Percentiles rank a stretch among this genome's conserved stretches.
Evolutionary conservation across 2,888 invertebrate species (phyloP).

Genomic region (Hanleya hanleyi): DNA sequence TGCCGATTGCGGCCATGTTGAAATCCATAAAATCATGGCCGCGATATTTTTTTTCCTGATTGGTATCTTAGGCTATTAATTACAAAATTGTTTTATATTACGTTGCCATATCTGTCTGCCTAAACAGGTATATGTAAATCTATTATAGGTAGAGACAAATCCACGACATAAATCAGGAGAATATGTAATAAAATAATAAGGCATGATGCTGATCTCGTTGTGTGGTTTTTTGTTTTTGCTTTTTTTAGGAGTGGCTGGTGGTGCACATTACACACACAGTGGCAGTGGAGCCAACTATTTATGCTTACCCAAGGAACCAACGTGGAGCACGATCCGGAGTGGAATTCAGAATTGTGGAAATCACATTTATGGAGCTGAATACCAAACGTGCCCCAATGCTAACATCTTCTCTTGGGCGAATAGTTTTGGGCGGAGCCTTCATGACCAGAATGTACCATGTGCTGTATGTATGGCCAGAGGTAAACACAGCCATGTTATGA

Average conservation of each 20-base stretch:
- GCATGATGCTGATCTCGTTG: too few relatives aligned
- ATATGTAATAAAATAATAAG: too few relatives aligned
- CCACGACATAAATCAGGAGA: too few relatives aligned
- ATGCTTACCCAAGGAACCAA: slow-evolving; percentile 23
- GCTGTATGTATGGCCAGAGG: slow-evolving; percentile 26
- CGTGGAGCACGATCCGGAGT: slow-evolving; percentile 6
- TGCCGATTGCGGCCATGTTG: too few relatives aligned
- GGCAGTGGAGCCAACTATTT: slow-evolving; percentile 22
- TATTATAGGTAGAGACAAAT: too few relatives aligned
- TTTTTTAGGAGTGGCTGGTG: slow-evolving; percentile 24
- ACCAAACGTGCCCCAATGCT: slow-evolving; percentile 8
- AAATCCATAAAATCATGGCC: too few relatives aligned
- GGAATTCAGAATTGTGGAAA: not conserved
- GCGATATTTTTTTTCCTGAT: too few relatives aligned
- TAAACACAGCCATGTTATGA: slow-evolving; percentile 23
- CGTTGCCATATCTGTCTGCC: too few relatives aligned
- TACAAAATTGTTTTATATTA: too few relatives aligned
- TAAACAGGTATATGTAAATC: too few relatives aligned
- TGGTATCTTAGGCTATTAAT: too few relatives aligned
- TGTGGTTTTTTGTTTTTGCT: slow-evolving; percentile 16
- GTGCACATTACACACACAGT: slow-evolving; percentile 6
- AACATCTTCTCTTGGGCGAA: not conserved
- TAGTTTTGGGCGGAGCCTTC: not conserved
- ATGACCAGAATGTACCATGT: slow-evolving; percentile 36
- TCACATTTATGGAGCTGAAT: slow-evolving; percentile 29